Percentiles rank a stretch among this genome's conserved stretches.
Conservation (phyloP, 2,797 vertebrate genomes). For the Microtus obscurus region DNA sequence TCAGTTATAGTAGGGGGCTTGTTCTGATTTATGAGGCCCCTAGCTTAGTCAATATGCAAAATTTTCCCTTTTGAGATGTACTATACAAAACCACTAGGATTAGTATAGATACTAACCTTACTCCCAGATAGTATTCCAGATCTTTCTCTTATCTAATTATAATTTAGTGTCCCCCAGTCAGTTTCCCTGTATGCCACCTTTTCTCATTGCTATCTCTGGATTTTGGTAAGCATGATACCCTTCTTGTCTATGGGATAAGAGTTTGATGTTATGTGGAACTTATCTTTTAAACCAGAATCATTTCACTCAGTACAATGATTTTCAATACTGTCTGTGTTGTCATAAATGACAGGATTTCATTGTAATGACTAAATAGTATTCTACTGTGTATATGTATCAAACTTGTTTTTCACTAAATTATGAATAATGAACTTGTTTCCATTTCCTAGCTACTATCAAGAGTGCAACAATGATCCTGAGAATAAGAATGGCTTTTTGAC, state of each 20-base stretch:
- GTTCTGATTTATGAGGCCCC: not conserved
- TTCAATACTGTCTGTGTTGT: not conserved
- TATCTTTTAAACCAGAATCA: not conserved
- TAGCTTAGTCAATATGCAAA: not conserved
- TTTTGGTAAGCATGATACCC: not conserved
- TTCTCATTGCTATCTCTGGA: not conserved
- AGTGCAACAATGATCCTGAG: not conserved
- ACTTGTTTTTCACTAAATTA: not conserved
- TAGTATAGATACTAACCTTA: not conserved
- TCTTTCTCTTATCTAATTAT: not conserved
- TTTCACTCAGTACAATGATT: not conserved
- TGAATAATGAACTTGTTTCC: not conserved
- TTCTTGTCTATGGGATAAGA: not conserved
- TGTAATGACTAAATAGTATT: not conserved
- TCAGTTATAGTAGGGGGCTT: not conserved
- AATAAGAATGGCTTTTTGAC: not conserved
- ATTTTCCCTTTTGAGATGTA: not conserved
- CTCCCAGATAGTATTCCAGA: not conserved
- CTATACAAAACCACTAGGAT: not conserved
- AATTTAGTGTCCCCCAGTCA: not conserved
- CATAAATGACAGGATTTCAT: not conserved
- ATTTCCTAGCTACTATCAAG: not conserved
- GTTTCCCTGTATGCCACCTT: not conserved
- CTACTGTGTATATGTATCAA: not conserved
- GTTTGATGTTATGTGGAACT: not conserved